A percentile compares a stretch with the other conserved stretches of the same genome.
phyloP scores from a whole-genome alignment of 2,888 invertebrate genomes.

The Lepidocyrtinus sp. region DNA sequence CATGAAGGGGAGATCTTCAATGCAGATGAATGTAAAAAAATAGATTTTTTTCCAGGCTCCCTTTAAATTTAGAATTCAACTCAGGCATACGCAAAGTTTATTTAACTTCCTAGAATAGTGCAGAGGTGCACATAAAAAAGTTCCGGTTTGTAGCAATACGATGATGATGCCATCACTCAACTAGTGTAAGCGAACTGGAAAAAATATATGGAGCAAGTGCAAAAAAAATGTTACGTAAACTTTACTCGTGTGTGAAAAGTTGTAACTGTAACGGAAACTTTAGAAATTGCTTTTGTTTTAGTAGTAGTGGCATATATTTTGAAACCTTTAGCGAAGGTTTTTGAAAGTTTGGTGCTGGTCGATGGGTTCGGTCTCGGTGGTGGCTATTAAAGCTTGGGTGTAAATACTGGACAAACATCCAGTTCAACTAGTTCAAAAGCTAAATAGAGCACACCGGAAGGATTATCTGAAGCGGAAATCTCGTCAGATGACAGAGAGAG shows the following conservation, averaged over 20 bases:
- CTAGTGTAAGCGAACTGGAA: too few species aligned
- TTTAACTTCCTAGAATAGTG: background rate
- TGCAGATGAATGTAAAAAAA: background rate
- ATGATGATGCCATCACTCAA: background rate
- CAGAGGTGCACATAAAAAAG: background rate
- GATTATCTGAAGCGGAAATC: conserved; percentile 31
- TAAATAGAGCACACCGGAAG: background rate
- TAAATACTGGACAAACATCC: conserved; percentile 35
- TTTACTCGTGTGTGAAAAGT: background rate
- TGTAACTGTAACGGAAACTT: conserved; percentile 11
- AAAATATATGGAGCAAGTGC: conserved; percentile 11
- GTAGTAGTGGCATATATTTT: conserved; percentile 9
- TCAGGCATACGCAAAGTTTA: conserved; percentile 5
- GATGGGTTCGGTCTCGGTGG: background rate
- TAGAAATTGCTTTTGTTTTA: background rate
- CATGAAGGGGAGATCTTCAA: conserved; percentile 18
- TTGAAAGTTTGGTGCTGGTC: background rate
- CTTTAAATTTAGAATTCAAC: background rate
- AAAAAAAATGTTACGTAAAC: conserved; percentile 1
- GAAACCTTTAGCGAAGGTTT: background rate
- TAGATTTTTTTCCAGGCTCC: background rate
- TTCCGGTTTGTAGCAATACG: background rate
- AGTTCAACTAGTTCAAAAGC: background rate
- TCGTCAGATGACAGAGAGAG: conserved; percentile 8
- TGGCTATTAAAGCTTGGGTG: background rate